Evolutionary conservation across 2,797 vertebrate genomes (phyloP).

Genomic region (Crocodylus rhombifer): DNA sequence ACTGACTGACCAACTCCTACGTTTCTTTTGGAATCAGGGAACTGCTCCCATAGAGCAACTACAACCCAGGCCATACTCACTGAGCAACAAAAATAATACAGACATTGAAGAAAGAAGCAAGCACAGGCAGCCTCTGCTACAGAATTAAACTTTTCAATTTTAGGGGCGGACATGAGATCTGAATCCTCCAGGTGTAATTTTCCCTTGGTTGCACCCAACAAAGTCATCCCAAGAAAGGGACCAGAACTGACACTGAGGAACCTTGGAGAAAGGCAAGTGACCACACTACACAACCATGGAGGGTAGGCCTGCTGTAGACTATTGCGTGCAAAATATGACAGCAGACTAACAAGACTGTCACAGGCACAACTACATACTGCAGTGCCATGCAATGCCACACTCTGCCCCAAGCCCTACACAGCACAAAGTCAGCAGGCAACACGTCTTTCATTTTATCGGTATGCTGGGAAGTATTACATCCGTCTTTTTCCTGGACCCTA

Average conservation of each 20-base stretch:
- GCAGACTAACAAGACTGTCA: not conserved
- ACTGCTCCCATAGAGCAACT: not conserved
- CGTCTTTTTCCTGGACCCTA: not conserved
- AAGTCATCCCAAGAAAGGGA: no score
- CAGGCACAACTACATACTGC: not conserved
- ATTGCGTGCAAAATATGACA: fast-evolving
- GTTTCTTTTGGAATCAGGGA: not conserved
- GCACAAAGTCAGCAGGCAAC: not conserved
- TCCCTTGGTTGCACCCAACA: no score
- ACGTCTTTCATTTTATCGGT: not conserved
- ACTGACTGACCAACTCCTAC: not conserved
- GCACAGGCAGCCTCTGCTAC: not conserved
- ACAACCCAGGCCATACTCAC: not conserved
- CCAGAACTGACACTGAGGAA: no score
- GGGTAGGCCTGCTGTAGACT: fast-evolving
- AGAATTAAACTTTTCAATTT: not conserved
- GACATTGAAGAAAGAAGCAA: not conserved
- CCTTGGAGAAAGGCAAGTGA: no score
- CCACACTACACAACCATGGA: no score
- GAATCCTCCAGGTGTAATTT: not conserved
- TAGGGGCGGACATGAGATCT: no score
- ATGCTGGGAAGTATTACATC: not conserved
- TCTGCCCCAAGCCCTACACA: fast-evolving
- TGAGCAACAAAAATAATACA: not conserved
- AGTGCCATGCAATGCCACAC: not conserved